Base-by-base conservation (phyloP, 1,140 invertebrate species). In the Calosoma granatense region DNA sequence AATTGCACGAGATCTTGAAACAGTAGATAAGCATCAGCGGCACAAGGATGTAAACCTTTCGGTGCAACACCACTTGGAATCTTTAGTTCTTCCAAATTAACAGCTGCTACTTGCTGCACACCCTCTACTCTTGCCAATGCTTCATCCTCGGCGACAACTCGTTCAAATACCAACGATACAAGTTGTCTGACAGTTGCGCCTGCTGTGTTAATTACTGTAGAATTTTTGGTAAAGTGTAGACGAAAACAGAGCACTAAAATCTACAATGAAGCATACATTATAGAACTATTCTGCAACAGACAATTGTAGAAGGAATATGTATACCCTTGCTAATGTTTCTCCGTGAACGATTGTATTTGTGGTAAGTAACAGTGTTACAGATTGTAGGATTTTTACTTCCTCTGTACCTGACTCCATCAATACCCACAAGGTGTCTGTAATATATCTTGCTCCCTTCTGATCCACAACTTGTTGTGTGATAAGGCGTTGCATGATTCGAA, bases 1-100 rank as follows among this genome's bases (percentile, higher is more conserved):
- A 99, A 73, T 67, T 95, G 91, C 51, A 97, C 94, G 60, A 99
- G 82, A 77, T 99, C 96, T 78, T 97, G 94, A 73, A 98, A 92
- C 72, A 98, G 82, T 39, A 97, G 77, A 74, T 91, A 98, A 2
- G 94, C 95, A 81, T 98, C 96, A 4, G 87, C 85, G 55, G 94
- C 94, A 78, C 90, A 93, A 0, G 91, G 86, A 59, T 86, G 80
- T 22, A 97, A 77, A 58, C 88, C 86, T 71, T 85, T 88, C n/a
- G 86, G 88, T 20, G 85, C 78, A 65, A 80, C 78, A 64, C 81
- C 84, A 66, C 85, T 90, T 39, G 83, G 83, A 26, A 80, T 78
- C 77, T 91, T 90, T 12, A 92, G 73, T 71, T 92, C 88, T 56
- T 90, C 87, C 39, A 87, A 76, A 68, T 86, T 86, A 39, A 84